Percentiles rank a stretch among this genome's conserved stretches.
phyloP scores from a whole-genome alignment of 2,888 invertebrate species.

The Nowickia ferox region DNA sequence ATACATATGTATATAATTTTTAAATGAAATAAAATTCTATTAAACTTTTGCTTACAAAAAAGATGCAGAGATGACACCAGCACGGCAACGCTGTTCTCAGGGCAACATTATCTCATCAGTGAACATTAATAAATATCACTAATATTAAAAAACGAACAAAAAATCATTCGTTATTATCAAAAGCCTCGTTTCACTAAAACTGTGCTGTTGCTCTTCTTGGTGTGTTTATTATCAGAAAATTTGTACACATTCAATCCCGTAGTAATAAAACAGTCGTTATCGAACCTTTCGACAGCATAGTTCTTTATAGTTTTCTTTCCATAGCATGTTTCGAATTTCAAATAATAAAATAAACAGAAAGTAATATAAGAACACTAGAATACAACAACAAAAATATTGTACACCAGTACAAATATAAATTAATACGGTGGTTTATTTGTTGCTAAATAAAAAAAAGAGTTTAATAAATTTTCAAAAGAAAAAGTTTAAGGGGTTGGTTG shows the following conservation, averaged over 20 bases:
- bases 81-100: slow-evolving; percentile 9
- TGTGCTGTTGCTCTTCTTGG: slow-evolving; percentile 33
- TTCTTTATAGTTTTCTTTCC: slow-evolving; percentile 21
- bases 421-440: not conserved
- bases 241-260: slow-evolving; percentile 46
- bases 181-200: slow-evolving; percentile 26
- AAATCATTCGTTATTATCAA: slow-evolving; percentile 43
- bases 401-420: not conserved
- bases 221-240: slow-evolving; percentile 45
- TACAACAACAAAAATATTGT: not conserved
- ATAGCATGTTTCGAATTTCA: slow-evolving; percentile 21
- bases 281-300: slow-evolving; percentile 54
- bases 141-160: slow-evolving; percentile 2
- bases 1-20: too few relatives aligned
- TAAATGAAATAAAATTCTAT: too few relatives aligned
- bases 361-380: slow-evolving; percentile 16
- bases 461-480: slow-evolving; percentile 27
- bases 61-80: too few relatives aligned
- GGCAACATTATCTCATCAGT: slow-evolving; percentile 13
- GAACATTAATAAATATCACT: slow-evolving; percentile 36
- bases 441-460: slow-evolving; percentile 10
- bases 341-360: slow-evolving; percentile 13
- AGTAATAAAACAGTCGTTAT: slow-evolving; percentile 65
- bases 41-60: not conserved
- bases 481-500: slow-evolving; percentile 5